Evolutionary conservation across 1,140 invertebrate genomes (phyloP), one percentile per base, ranked within the genome.

Genomic region (Glomeris maerens): DNA sequence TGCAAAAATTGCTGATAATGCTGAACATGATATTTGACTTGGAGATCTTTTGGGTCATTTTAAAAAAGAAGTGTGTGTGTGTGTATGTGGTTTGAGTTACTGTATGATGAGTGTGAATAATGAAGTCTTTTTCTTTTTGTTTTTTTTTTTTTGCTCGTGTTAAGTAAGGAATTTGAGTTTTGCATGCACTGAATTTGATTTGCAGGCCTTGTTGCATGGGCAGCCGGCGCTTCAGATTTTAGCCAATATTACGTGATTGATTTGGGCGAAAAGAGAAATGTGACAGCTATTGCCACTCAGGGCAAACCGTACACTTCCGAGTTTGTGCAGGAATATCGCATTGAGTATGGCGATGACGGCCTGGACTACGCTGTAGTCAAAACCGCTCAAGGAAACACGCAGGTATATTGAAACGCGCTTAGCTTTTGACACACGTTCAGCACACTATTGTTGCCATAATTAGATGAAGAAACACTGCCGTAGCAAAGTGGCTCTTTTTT

Each of bases 151-250:
- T 20, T 52, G 13, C 20, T 28, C 21, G 49, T 4, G n/a, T 26
- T 27, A 4, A 36, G 26, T 53, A 14, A 2, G 26, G 23, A 29
- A 27, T 52, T 21, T 52, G 27, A 31, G 20, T 40, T 42, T 1
- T 2, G 20, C 21, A 21, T 5, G 22, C 10, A 29, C 21, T 26
- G 21, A n/a, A n/a, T n/a, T n/a, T 49, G 14, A 27, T 47, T 27
- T 44, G 55, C 74, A 90, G 87, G 83, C 75, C 75, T 75, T 66
- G 88, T 85, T 71, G 88, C 90, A 64, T 97, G 92, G 92, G 91
- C 87, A 50, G 86, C 92, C 46, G 78, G 77, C 60, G 81, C 78
- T 60, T 88, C 83, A 60, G 90, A 96, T 72, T 89, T 89, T 68
- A 80, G 80, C 62, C 92, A 98, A 67, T 83, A 83, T 67, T 73